Base-by-base conservation (phyloP, 2,888 invertebrate genomes). In the Plebejus anna region DNA sequence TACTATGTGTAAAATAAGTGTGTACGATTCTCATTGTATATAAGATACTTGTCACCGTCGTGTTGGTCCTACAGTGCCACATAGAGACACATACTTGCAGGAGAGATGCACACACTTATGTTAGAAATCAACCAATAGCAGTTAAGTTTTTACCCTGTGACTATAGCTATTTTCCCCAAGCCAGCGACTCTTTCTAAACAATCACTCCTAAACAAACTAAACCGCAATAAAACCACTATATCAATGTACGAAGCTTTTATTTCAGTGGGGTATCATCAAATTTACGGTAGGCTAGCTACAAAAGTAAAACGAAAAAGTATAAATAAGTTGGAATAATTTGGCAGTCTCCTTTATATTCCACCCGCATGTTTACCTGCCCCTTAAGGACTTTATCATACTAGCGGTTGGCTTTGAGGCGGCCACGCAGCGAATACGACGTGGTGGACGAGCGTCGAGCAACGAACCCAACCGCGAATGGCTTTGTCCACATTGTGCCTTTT, bases 341-440 rank as follows among this genome's bases (percentile, higher is more conserved):
- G 36, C 70, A 61, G 77, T 32, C 77, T 73, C 9, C 22, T 75
- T 73, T 73, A 73, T 73, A 73, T 73, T 73, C 73, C 16, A 47
- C 22, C 42, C 72, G 38, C 71, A 71, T 42, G 42, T 71, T 66
- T 66, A 66, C 66, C 66, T 66, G 66, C 13, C 66, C 13, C 66
- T 0, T 55, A 16, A 55, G 16, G 55, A 4, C 4, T 4, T 16
- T 55, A 4, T 16, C 4, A 55, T 16, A 16, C 4, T 13, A 16
- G 55, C 55, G 16, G 55, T 0, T 0, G 55, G 55, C 55, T 55
- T 55, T 55, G 11, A 0, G 2, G 51, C 13, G 13, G 51, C 9
- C 51, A 51, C 51, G 51, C 51, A 51, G 13, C 2, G 51, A 4
- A 51, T 51, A 42, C 9, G 13, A 42, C 9, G 9, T 9, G 9